Base-by-base conservation (phyloP, 2,113 vertebrate species). In the Pipa parva region DNA sequence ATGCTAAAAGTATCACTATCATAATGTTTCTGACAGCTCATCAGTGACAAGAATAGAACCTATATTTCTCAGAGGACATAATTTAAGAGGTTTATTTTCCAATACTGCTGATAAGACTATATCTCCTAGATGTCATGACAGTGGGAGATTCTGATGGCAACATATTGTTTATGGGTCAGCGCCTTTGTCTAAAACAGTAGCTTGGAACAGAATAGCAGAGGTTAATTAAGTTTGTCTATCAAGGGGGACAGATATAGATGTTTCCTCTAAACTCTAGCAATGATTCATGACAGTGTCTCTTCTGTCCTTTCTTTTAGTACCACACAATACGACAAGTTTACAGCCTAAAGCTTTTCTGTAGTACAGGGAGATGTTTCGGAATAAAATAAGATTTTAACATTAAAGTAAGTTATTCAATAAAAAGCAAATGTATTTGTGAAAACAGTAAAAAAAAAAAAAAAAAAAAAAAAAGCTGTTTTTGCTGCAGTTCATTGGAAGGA, bases 221-320 rank as follows among this genome's bases (percentile, higher is more conserved):
- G 95, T 97, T 97, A 97, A 96, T 98, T 94, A 90, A 92, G 88
- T 89, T 95, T 95, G 92, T 94, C 92, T 88, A 86, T 93, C 86
- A 90, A 80, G 69, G 78, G 74, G 62, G 88, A 80, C 83, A 88
- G 84, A 86, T 82, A 87, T 80, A 75, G 79, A 85, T 82, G 85
- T 81, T 71, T 84, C 75, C 83, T 75, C 56, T 70, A 59, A 62
- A 73, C 79, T 63, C 29, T 77, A 61, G 80, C 83, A 83, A 84
- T 84, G 74, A 89, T 82, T 84, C 80, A 63, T 78, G 18, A 21
- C 60, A 63, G 63, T 63, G 63, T 49, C 65, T 66, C 57, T 70
- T 74, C 57, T 7, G 78, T 76, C 76, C 75, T 74, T 65, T 7
- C 9, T 7, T 57, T 59, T 71, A 8, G 0, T 54, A 33, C 27